phyloP scores from a whole-genome alignment of 2,113 vertebrate genomes.

The Leiothrix lutea region DNA sequence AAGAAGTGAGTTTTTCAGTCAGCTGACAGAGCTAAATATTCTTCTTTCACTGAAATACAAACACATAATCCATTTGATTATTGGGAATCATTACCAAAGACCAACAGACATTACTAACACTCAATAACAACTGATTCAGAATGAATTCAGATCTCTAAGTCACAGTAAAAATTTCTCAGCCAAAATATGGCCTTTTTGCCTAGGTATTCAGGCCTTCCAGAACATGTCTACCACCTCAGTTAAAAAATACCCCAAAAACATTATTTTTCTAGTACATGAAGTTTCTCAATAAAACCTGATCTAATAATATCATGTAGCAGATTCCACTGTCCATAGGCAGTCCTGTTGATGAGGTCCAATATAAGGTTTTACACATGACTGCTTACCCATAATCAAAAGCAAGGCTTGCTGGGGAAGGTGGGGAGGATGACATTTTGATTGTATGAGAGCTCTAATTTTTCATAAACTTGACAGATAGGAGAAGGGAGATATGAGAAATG shows the following conservation, averaged over 20 bases:
- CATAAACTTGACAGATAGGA: slow-evolving; percentile 63
- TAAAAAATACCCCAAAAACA: background rate
- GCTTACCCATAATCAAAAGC: slow-evolving; percentile 46
- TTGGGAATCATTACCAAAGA: background rate
- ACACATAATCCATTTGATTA: background rate
- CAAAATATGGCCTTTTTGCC: background rate
- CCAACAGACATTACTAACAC: background rate
- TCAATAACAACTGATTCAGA: background rate
- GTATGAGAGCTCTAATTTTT: slow-evolving; percentile 64
- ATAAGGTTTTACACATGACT: slow-evolving; percentile 63
- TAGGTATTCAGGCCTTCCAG: background rate
- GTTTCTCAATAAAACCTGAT: slow-evolving; percentile 23
- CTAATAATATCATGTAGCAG: slow-evolving; percentile 12
- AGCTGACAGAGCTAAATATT: background rate
- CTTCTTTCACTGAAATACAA: background rate
- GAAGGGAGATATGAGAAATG: slow-evolving; percentile 59
- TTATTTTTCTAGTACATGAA: slow-evolving; percentile 18
- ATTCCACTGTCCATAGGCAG: background rate
- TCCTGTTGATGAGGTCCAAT: slow-evolving; percentile 8
- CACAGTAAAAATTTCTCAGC: background rate
- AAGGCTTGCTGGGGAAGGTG: slow-evolving; percentile 22
- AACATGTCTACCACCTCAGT: background rate
- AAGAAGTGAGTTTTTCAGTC: background rate
- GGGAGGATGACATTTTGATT: slow-evolving; percentile 69
- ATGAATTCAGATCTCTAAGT: background rate